phyloP scores from a whole-genome alignment of 2,888 invertebrate genomes.

The Cheilosia soror region DNA sequence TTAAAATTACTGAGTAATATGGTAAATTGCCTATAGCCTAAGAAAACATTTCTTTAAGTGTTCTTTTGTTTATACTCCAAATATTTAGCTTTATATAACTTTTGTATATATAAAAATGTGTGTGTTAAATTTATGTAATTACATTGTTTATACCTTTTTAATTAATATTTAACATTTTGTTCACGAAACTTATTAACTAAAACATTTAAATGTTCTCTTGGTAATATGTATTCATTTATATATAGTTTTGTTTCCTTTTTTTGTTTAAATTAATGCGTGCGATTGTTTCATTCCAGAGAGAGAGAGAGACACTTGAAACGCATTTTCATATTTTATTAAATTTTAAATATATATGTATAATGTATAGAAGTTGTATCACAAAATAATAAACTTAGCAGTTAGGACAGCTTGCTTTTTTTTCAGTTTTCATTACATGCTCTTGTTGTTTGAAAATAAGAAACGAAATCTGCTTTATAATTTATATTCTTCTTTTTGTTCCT shows the following conservation, averaged over 20 bases:
- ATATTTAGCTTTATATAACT: constrained; percentile 26
- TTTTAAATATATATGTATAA: constrained; percentile 63
- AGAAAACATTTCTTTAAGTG: constrained; percentile 52
- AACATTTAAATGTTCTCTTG: constrained; percentile 52
- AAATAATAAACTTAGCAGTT: constrained; percentile 75
- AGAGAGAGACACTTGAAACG: constrained; percentile 25
- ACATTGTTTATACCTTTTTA: constrained; percentile 36
- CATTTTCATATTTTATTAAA: constrained; percentile 36
- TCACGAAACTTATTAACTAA: constrained; percentile 59
- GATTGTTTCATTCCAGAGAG: constrained; percentile 55
- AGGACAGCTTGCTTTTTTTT: constrained; percentile 60
- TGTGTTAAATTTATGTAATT: constrained; percentile 8
- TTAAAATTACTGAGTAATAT: constrained; percentile 58
- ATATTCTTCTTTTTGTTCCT: constrained; percentile 26
- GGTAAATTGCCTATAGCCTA: constrained; percentile 60
- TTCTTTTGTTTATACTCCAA: constrained; percentile 20
- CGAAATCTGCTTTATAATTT: neutral
- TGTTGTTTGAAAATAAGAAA: constrained; percentile 45
- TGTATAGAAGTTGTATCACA: constrained; percentile 72
- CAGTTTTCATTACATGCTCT: constrained; percentile 44
- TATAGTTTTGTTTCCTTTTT: constrained; percentile 20
- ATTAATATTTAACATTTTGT: constrained; percentile 58
- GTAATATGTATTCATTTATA: constrained; percentile 31
- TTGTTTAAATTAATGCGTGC: constrained; percentile 50
- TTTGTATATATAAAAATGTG: constrained; percentile 61